phyloP scores from a whole-genome alignment of 1,140 invertebrate species.

The Theocolax elegans region DNA sequence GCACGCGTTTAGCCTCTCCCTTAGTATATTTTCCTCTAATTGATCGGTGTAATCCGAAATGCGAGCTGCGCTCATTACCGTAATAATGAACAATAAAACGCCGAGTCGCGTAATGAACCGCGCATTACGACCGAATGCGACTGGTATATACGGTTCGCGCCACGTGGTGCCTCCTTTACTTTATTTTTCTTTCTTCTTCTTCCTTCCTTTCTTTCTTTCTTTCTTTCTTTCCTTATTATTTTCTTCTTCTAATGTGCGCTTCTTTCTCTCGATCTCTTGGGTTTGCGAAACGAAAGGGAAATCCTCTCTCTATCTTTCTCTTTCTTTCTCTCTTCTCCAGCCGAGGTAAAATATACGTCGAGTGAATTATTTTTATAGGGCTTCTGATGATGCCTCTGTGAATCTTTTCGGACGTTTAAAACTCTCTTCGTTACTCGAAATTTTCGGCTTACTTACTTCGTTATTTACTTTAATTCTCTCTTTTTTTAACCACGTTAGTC shows the following conservation, averaged over 20 bases:
- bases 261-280: neutral
- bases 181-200: neutral
- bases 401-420: conserved; percentile 13
- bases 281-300: neutral
- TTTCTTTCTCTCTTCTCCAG: neutral
- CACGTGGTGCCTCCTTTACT: conserved; percentile 6
- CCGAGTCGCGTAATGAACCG: conserved; percentile 16
- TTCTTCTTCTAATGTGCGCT: too few relatives aligned
- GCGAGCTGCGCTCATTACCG: conserved; percentile 48
- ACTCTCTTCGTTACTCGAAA: conserved; percentile 1
- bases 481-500: neutral
- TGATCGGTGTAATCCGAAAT: conserved; percentile 53
- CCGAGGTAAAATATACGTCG: neutral
- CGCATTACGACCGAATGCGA: conserved; percentile 3
- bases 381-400: neutral
- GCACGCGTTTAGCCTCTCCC: conserved; percentile 21
- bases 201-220: neutral
- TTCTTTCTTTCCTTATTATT: neutral
- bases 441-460: neutral
- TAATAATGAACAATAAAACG: conserved; percentile 46
- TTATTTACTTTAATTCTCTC: conserved; percentile 5
- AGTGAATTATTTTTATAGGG: conserved; percentile 17
- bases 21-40: conserved; percentile 33
- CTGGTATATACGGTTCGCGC: neutral
- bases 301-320: neutral